Conservation (phyloP, 2,888 invertebrate species). For the Sthenelais limicola region DNA sequence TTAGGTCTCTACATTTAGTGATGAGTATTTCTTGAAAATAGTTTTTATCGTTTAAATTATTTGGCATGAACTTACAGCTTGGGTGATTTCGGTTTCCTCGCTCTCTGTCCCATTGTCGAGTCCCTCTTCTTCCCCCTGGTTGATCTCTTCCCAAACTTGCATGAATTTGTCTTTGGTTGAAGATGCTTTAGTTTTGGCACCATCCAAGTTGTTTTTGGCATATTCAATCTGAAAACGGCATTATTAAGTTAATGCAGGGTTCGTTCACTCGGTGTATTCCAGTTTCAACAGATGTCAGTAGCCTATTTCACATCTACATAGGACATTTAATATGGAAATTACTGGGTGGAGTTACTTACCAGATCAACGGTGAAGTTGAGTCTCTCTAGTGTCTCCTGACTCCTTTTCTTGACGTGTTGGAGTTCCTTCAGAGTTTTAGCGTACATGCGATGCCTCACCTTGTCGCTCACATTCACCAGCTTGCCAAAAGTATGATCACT, state of each 20-base stretch:
- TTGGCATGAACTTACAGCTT: constrained; percentile 15
- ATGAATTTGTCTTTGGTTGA: constrained; percentile 53
- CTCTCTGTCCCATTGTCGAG: constrained; percentile 27
- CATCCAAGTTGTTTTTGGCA: constrained; percentile 59
- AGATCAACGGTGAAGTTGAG: constrained; percentile 64
- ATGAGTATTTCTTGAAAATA: neutral
- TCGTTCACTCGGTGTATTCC: too few species aligned
- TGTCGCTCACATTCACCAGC: constrained; percentile 58
- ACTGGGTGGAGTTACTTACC: constrained; percentile 53
- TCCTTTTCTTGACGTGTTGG: constrained; percentile 57
- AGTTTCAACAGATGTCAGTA: too few species aligned
- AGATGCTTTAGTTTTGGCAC: constrained; percentile 53
- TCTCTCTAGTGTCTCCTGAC: constrained; percentile 60
- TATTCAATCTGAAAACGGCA: constrained; percentile 59
- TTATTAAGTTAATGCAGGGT: neutral
- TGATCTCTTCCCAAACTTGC: constrained; percentile 59
- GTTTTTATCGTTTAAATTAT: neutral
- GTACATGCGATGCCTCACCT: constrained; percentile 63
- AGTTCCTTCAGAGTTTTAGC: constrained; percentile 61
- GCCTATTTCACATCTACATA: too few species aligned
- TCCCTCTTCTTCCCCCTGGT: constrained; percentile 49
- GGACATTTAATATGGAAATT: constrained; percentile 62
- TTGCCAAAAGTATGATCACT: constrained; percentile 42
- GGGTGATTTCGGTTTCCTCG: neutral
- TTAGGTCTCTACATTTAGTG: neutral